phyloP scores from a whole-genome alignment of 2,797 vertebrate genomes.

The Pseudochromis fuscus region DNA sequence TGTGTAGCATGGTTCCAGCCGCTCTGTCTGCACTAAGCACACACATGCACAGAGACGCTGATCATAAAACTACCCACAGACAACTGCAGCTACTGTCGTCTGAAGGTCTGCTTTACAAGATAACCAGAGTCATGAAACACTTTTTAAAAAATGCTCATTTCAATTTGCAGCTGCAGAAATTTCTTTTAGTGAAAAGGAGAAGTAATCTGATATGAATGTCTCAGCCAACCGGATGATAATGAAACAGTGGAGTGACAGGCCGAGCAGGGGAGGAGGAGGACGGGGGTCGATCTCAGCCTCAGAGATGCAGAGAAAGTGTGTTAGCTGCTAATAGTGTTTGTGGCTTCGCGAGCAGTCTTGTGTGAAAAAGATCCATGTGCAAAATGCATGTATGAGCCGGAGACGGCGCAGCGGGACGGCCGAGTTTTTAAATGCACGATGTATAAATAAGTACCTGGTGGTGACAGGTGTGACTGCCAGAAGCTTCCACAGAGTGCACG shows the following conservation, averaged over 20 bases:
- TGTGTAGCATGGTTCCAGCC: constrained; percentile 66
- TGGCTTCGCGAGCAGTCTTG: constrained; percentile 39
- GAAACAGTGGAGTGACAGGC: constrained; percentile 60
- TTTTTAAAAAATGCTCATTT: constrained; percentile 45
- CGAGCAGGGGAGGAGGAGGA: constrained; percentile 7
- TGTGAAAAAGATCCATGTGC: constrained; percentile 41
- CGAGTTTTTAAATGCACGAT: constrained; percentile 64
- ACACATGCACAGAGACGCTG: constrained; percentile 17
- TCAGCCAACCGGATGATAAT: constrained; percentile 59
- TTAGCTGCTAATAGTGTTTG: constrained; percentile 62
- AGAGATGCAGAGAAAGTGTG: constrained; percentile 24
- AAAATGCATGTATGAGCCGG: constrained; percentile 43
- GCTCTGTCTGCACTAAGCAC: constrained; percentile 61
- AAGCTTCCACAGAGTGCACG: constrained; percentile 67
- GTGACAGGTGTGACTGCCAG: constrained; percentile 69
- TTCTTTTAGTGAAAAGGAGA: constrained; percentile 45
- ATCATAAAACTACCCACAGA: constrained; percentile 71
- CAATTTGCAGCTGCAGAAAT: constrained; percentile 57
- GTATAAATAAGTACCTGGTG: constrained; percentile 68
- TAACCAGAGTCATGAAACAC: constrained; percentile 36
- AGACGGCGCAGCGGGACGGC: constrained; percentile 48
- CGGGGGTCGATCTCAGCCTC: too few species aligned
- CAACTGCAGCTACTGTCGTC: constrained; percentile 53
- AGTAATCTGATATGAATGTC: constrained; percentile 67
- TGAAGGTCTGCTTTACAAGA: constrained; percentile 59